Percentiles rank a stretch among this genome's conserved stretches.
Conservation (phyloP, 2,113 vertebrate species). For the Hydrochoerus hydrochaeris region DNA sequence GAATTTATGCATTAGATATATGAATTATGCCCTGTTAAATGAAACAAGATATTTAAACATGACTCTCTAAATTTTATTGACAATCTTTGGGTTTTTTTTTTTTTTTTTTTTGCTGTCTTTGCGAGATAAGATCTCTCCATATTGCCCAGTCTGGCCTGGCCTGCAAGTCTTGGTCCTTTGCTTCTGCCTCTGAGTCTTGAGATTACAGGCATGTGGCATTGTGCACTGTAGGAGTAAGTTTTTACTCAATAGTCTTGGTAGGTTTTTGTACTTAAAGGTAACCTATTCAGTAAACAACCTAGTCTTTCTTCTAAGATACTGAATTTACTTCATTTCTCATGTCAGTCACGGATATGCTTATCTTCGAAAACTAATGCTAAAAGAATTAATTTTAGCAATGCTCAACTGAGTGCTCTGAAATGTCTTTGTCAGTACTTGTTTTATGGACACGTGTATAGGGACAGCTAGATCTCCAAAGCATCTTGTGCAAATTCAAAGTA, state of each 20-base stretch:
- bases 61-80: conserved; percentile 4
- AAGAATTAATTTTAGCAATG: background rate
- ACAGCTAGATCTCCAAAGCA: background rate
- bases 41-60: background rate
- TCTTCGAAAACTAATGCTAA: background rate
- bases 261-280: background rate
- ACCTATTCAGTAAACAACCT: background rate
- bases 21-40: background rate
- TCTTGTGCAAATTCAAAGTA: background rate
- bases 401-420: background rate
- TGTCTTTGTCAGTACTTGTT: background rate
- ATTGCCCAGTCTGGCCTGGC: background rate
- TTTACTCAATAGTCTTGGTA: background rate
- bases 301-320: background rate
- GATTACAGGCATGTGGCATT: background rate
- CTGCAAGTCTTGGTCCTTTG: background rate
- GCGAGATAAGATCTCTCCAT: background rate
- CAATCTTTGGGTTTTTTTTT: too few relatives aligned
- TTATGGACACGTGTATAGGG: background rate
- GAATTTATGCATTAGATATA: background rate
- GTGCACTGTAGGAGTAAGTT: background rate
- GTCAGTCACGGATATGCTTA: background rate
- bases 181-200: background rate
- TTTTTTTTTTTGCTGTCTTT: background rate
- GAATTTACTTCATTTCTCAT: background rate